Conservation (phyloP, 2,113 vertebrate genomes). For the Odontesthes bonariensis region DNA sequence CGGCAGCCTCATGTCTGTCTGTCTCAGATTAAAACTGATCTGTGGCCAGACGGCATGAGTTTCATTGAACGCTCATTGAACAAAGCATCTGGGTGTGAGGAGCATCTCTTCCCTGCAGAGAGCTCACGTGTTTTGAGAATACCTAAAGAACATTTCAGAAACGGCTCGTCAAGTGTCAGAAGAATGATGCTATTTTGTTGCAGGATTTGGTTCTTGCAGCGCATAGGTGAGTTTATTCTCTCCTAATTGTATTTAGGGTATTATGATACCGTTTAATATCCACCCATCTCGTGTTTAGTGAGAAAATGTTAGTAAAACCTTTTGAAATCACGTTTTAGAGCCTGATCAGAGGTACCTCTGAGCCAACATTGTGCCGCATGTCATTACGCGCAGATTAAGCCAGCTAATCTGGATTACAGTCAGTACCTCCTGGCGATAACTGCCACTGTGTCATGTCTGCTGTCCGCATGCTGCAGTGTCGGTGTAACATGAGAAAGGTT, state of each 20-base stretch:
- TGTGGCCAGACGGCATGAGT: too few species aligned
- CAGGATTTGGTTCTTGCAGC: background rate
- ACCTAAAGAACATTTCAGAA: background rate
- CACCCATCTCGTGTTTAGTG: background rate
- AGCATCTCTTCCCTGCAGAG: too few species aligned
- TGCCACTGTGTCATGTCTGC: background rate
- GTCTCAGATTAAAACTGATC: too few species aligned
- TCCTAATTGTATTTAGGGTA: background rate
- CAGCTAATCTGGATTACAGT: constrained; percentile 61
- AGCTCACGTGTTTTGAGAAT: background rate
- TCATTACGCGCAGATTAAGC: constrained; percentile 37
- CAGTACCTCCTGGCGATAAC: constrained; percentile 23
- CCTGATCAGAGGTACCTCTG: background rate
- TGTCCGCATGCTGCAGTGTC: background rate
- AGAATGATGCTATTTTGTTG: background rate
- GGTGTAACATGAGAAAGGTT: background rate
- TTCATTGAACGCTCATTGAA: too few species aligned
- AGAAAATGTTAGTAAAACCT: background rate
- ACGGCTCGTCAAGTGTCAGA: background rate
- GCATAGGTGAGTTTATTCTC: background rate
- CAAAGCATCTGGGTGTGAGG: too few species aligned
- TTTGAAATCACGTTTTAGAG: background rate
- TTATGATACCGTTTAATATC: background rate
- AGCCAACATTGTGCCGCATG: constrained; percentile 8
- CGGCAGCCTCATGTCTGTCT: too few species aligned